Evolutionary conservation across 2,797 vertebrate genomes (phyloP).

Genomic region (Spheniscus humboldti): DNA sequence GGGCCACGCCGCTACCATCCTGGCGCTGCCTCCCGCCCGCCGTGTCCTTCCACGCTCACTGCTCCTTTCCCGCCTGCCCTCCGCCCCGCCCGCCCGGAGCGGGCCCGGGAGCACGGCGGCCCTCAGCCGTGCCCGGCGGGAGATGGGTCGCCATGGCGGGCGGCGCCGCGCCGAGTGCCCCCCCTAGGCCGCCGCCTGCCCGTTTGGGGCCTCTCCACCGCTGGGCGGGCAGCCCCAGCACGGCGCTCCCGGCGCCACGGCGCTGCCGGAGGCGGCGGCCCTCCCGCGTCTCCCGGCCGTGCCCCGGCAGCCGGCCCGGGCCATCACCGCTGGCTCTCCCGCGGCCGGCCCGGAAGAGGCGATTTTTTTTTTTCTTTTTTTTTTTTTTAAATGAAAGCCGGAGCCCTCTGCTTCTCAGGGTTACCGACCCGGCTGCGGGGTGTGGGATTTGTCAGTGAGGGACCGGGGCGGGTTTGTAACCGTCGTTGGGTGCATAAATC

Average conservation of each 20-base stretch:
- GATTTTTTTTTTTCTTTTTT: too few species aligned
- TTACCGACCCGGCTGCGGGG: rapidly evolving
- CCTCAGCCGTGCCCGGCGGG: neutral
- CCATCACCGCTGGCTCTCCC: neutral
- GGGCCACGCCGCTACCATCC: neutral
- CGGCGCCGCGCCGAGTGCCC: too few species aligned
- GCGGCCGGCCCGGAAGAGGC: neutral
- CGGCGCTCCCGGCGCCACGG: too few species aligned
- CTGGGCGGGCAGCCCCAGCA: too few species aligned
- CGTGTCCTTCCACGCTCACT: neutral
- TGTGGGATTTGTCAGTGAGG: too few species aligned
- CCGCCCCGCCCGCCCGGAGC: neutral
- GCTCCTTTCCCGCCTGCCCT: neutral
- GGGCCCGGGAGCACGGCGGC: neutral
- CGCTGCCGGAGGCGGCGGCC: neutral
- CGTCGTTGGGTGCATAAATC: rapidly evolving
- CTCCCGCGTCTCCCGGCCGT: neutral
- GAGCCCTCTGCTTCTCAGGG: rapidly evolving
- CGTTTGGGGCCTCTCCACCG: neutral
- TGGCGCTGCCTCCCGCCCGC: neutral
- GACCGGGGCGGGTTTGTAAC: rapidly evolving
- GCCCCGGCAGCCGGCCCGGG: neutral
- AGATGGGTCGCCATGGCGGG: neutral
- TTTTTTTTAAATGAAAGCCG: rapidly evolving
- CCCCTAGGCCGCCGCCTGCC: too few species aligned